Conservation (phyloP, 2,797 vertebrate genomes). For the Hypotaenidia philippensis region DNA sequence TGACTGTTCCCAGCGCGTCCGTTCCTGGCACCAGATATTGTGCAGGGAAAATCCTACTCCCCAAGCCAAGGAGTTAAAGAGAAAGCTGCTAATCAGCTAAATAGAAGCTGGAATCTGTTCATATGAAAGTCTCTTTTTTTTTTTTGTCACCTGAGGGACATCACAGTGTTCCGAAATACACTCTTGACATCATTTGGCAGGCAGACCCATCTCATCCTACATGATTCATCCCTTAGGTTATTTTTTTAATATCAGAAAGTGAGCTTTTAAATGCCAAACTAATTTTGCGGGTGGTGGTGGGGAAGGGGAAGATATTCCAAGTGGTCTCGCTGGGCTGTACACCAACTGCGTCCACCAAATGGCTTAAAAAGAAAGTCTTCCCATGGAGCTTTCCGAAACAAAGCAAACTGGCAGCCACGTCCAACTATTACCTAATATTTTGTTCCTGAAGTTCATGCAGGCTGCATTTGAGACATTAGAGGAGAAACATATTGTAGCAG, state of each 20-base stretch:
- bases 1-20: conserved; percentile 71
- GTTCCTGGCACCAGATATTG: conserved; percentile 66
- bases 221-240: conserved; percentile 78
- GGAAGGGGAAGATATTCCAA: conserved; percentile 77
- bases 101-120: conserved; percentile 81
- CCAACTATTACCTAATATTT: conserved; percentile 77
- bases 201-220: conserved; percentile 64
- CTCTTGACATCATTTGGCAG: conserved; percentile 79
- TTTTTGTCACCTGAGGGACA: conserved; percentile 78
- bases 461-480: not conserved
- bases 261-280: conserved; percentile 83
- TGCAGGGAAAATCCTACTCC: conserved; percentile 64
- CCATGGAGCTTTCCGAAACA: conserved; percentile 60
- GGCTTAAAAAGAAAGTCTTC: conserved; percentile 71
- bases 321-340: conserved; percentile 77
- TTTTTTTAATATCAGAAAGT: conserved; percentile 83
- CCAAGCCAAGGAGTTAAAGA: conserved; percentile 75
- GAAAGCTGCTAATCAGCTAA: conserved; percentile 85
- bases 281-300: conserved; percentile 77
- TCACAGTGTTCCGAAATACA: conserved; percentile 68
- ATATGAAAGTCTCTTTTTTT: conserved; percentile 62
- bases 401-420: conserved; percentile 29
- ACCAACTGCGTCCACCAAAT: conserved; percentile 82
- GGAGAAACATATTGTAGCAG: conserved; percentile 4
- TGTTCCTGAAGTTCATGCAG: conserved; percentile 22